These are phyloP conservation scores for Tachystola acroxantha DNA, from an alignment of 2,888 invertebrate species.

Conservation along the genomic window DNA sequence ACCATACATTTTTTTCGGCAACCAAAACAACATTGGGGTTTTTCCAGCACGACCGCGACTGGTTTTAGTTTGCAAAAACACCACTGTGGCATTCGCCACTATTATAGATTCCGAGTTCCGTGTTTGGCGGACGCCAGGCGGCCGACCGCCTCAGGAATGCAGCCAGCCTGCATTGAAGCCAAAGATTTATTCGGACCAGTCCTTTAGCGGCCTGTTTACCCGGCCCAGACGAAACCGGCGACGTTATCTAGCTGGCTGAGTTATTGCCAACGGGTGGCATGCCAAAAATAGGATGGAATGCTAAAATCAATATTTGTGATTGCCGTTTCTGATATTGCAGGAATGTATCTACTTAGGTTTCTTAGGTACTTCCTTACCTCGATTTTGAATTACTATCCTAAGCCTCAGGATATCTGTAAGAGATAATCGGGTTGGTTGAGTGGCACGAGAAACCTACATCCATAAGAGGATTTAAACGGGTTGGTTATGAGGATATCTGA, in stretches of 20 bases:
- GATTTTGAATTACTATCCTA: too few species aligned
- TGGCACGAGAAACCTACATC: too few species aligned
- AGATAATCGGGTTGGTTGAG: too few species aligned
- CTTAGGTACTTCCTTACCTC: too few species aligned
- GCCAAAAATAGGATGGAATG: constrained; percentile 1
- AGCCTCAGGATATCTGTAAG: too few species aligned
- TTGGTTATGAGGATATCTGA: too few species aligned
- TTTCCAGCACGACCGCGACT: constrained; percentile 43
- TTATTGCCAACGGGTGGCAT: constrained; percentile 4
- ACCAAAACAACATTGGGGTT: constrained; percentile 29
- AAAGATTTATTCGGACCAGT: constrained; percentile 30
- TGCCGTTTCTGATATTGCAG: not conserved
- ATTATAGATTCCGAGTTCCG: constrained; percentile 33
- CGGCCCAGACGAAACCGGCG: constrained; percentile 16
- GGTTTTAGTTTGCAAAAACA: constrained; percentile 39
- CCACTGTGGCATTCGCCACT: constrained; percentile 36
- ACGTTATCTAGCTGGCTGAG: constrained; percentile 14
- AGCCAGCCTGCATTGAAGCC: constrained; percentile 37
- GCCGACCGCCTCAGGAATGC: constrained; percentile 36
- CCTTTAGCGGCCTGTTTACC: constrained; percentile 22
- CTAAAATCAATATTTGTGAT: not conserved
- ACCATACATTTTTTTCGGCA: not conserved
- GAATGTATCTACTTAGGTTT: not conserved
- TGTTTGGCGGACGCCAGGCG: constrained; percentile 27
- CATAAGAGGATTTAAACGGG: too few species aligned